phyloP scores from a whole-genome alignment of 2,797 vertebrate species.

The Rhinophrynus dorsalis region DNA sequence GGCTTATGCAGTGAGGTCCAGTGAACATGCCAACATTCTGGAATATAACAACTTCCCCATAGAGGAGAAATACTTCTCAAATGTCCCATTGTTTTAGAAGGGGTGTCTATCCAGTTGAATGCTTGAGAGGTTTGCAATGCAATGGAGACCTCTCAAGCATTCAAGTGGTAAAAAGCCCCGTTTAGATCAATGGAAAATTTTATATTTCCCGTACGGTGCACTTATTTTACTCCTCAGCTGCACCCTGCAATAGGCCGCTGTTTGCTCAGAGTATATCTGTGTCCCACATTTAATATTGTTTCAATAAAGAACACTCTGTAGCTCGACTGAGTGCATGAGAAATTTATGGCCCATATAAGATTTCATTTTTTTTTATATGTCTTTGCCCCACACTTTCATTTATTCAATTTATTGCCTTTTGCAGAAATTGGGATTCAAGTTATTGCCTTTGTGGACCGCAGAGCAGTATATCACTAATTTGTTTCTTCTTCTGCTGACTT shows the following conservation, averaged over 20 bases:
- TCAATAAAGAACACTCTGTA: background rate
- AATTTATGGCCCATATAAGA: background rate
- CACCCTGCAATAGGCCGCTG: background rate
- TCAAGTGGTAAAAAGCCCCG: too few relatives aligned
- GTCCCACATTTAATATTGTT: background rate
- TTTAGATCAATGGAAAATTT: background rate
- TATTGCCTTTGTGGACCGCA: background rate
- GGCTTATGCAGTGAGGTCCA: too few relatives aligned
- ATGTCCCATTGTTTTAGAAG: too few relatives aligned
- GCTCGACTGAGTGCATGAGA: background rate
- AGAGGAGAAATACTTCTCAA: too few relatives aligned
- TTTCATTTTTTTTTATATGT: conserved; percentile 3
- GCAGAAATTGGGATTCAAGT: background rate
- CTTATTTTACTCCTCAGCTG: too few relatives aligned
- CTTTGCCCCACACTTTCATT: background rate
- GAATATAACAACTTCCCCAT: too few relatives aligned
- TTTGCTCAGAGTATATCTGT: background rate
- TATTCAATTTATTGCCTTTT: conserved; percentile 10
- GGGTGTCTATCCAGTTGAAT: too few relatives aligned
- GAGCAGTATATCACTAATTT: background rate
- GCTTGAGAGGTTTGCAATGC: too few relatives aligned
- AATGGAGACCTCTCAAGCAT: too few relatives aligned
- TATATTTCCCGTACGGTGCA: background rate
- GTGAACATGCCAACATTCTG: too few relatives aligned
- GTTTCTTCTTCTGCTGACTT: background rate